Evolutionary conservation across 1,140 invertebrate genomes (phyloP), one percentile per base, ranked within the genome.

Genomic region (Macrocentrus cingulum): DNA sequence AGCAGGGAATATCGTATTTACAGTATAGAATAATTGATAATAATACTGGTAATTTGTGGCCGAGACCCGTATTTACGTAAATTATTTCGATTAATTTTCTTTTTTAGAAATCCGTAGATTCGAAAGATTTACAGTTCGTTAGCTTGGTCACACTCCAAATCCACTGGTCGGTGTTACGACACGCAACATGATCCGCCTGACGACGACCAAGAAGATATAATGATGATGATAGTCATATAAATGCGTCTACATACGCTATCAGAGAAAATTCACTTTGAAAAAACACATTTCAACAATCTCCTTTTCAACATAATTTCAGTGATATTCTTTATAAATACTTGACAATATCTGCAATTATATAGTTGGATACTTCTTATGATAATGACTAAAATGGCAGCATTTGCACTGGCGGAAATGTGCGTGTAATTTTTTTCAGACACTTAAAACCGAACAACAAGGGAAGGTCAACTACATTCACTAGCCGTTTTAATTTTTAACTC

Each of bases 91-190:
- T 29, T 15, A 49, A 25, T 49, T 13, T 44, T 54, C 36, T 56
- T 23, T 16, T 56, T 56, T 56, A 49, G 54, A 56, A 56, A 56
- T 48, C 32, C 23, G 15, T 19, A 19, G 34, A 36, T 20, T 39
- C 16, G 18, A 16, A 49, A 15, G 9, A 16, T 56, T 48, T 46
- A 56, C 45, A 56, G 54, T 48, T 48, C 54, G 54, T 56, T 56
- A 48, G 44, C 45, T 56, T 15, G 32, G 54, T 56, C 39, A 13
- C 54, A 56, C 54, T 56, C 54, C 45, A 56, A 56, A 56, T 56
- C 18, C 54, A 29, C 11, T 56, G 42, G 20, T 23, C 8, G 7
- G 36, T 36, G 9, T 37, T 49, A 49, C 44, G 36, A 18, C 54
- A 56, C 53, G 53, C 53, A 36, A 36, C 13, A 11, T 37, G 41